Evolutionary conservation across 2,113 vertebrate genomes (phyloP).

Genomic region (Amblyopsis rosae): DNA sequence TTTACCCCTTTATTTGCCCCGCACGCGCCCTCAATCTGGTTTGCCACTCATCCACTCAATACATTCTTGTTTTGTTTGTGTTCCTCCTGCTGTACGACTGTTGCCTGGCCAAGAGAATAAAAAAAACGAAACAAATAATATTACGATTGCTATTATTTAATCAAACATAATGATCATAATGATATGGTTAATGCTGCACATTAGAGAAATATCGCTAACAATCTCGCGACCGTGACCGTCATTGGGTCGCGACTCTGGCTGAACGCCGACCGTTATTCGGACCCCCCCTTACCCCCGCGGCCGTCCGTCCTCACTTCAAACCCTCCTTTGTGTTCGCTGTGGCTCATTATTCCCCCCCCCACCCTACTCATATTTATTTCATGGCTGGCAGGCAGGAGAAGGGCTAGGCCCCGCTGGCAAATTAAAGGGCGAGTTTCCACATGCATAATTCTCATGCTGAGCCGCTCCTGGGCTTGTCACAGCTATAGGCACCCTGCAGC

Average conservation of each 20-base stretch:
- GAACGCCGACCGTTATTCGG: neutral
- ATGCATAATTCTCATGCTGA: constrained; percentile 64
- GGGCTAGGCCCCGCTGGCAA: constrained; percentile 47
- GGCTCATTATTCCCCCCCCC: constrained; percentile 51
- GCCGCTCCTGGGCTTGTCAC: constrained; percentile 33
- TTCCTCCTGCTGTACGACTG: no score
- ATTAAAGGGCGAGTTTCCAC: constrained; percentile 75
- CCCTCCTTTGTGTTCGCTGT: constrained; percentile 16
- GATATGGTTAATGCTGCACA: no score
- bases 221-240: no score
- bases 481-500: neutral
- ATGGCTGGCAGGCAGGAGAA: constrained; percentile 53
- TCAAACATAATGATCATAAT: no score
- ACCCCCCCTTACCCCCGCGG: neutral
- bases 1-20: neutral
- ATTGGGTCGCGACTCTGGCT: neutral
- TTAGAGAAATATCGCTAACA: no score
- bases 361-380: constrained; percentile 73
- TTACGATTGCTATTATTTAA: no score
- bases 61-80: no score
- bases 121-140: no score
- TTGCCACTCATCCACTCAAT: no score
- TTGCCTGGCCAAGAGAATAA: no score
- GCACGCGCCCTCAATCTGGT: no score
- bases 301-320: constrained; percentile 28